These are phyloP conservation scores for Sanderia malayensis DNA, from an alignment of 30 jellyfish, hydroid and myxozoan species.

Conservation along the genomic window DNA sequence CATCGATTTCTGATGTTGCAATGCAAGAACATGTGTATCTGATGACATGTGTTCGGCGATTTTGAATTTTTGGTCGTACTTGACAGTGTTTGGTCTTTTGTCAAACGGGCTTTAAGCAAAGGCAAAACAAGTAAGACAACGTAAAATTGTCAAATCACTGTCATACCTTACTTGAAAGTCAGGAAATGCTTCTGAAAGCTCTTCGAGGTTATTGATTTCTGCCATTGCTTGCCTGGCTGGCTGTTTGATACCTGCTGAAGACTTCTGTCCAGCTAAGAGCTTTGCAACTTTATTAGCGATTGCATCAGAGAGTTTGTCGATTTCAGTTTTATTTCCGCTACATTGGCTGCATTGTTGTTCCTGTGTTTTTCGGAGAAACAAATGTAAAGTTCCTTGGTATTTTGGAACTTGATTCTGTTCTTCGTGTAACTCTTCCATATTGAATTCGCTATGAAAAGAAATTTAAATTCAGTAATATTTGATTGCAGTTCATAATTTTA, in stretches of 20 bases:
- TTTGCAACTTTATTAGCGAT: not conserved
- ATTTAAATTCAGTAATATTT: too few species aligned
- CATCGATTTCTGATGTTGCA: slow-evolving; percentile 12
- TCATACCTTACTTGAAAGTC: not conserved
- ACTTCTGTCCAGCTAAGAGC: not conserved
- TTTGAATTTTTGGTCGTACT: slow-evolving; percentile 21
- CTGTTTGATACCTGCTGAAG: not conserved
- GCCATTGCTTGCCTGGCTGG: not conserved
- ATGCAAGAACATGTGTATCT: slow-evolving; percentile 24
- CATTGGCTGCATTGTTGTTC: too few species aligned
- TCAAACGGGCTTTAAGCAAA: not conserved
- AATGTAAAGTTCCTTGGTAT: not conserved
- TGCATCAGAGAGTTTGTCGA: not conserved
- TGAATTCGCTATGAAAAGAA: too few species aligned
- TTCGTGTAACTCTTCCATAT: not conserved
- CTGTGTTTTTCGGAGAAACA: not conserved
- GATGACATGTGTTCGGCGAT: slow-evolving; percentile 13
- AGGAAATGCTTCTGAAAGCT: not conserved
- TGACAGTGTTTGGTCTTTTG: not conserved
- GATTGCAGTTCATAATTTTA: not conserved
- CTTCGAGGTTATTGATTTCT: not conserved
- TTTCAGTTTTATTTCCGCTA: not conserved
- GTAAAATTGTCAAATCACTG: not conserved
- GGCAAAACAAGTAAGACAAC: not conserved
- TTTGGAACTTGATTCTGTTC: not conserved